A percentile compares a stretch with the other conserved stretches of the same genome.
phyloP scores from a whole-genome alignment of 92 coral and sea anemone genomes.

The Galaxea fascicularis region DNA sequence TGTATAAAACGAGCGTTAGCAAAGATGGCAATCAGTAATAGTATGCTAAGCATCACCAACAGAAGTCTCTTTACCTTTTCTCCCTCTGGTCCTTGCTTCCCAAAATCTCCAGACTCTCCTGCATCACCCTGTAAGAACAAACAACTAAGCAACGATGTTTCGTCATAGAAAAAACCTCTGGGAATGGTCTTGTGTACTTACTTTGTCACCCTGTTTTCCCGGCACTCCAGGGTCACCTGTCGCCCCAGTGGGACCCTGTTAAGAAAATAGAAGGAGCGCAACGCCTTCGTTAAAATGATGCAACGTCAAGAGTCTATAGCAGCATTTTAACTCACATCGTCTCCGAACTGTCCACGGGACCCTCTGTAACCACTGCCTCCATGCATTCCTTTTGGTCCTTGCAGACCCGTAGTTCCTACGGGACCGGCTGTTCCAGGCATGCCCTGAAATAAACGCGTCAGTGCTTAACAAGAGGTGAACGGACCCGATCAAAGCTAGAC shows the following conservation, averaged over 20 bases:
- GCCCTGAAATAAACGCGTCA: conserved; percentile 40
- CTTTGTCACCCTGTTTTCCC: conserved; percentile 60
- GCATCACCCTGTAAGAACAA: conserved; percentile 46
- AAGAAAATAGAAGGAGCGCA: neutral
- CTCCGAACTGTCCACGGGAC: conserved; percentile 56
- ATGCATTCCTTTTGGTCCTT: conserved; percentile 55
- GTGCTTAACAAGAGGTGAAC: too few species aligned
- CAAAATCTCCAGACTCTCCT: conserved; percentile 48
- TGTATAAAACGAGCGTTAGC: too few species aligned
- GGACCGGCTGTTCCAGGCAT: conserved; percentile 50
- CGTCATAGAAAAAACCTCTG: neutral
- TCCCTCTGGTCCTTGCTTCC: conserved; percentile 43
- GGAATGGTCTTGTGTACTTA: neutral
- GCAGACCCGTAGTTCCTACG: conserved; percentile 50
- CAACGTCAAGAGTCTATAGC: neutral
- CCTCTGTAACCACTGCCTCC: conserved; percentile 72
- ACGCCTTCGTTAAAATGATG: neutral
- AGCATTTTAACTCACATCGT: conserved; percentile 19
- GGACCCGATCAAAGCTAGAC: too few species aligned
- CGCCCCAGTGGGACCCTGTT: conserved; percentile 40
- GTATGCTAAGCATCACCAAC: neutral
- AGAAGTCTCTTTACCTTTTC: conserved; percentile 17
- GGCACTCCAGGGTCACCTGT: conserved; percentile 44
- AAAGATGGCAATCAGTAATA: too few species aligned
- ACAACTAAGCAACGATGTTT: neutral